Evolutionary conservation across 92 coral and sea anemone genomes (phyloP), one percentile per base, ranked within the genome.

Genomic region (Blastomussa wellsi): DNA sequence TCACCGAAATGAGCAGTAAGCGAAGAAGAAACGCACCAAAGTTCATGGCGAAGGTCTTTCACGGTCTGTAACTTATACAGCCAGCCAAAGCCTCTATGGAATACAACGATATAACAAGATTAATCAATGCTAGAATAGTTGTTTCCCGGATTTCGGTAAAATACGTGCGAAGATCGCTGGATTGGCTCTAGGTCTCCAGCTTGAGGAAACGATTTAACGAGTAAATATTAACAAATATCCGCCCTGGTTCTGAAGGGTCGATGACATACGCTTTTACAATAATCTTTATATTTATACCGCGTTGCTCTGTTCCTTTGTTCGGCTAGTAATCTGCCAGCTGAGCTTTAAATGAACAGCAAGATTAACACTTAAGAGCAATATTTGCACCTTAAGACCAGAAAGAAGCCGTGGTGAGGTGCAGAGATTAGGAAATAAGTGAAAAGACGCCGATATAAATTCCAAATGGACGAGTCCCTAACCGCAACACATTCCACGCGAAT

Each of bases 281-380:
- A 66, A 80, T 82, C 68, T 36, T 71, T 48, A 28, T 60, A 79
- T 82, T 71, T 71, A 49, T 71, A 82, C 86, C 86, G 71, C 26
- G 69, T 14, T 2, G 28, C 69, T 53, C 86, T 82, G 86, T 71
- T 71, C 6, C 76, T 53, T 70, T 82, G 77, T 49, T 71, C 51
- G 69, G 13, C 35, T 9, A 36, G 86, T 53, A 44, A 20, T 57
- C 69, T 82, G 86, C 36, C 86, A 19, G 68, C 7, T 31, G 64
- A 28, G 31, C 36, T 37, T 32, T 57, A 51, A 49, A 35, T 52
- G 42, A 82, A 31, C 86, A 4, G 53, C 51, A 62, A 65, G 86
- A 70, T 82, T 71, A 82, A 62, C 77, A 41, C 36, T n/a, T 5
- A 53, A 82, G 37, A 82, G 52, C 71, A 71, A 71, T 62, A 82